phyloP scores from a whole-genome alignment of 2,113 vertebrate genomes.

The Urocynchramus pylzowi region DNA sequence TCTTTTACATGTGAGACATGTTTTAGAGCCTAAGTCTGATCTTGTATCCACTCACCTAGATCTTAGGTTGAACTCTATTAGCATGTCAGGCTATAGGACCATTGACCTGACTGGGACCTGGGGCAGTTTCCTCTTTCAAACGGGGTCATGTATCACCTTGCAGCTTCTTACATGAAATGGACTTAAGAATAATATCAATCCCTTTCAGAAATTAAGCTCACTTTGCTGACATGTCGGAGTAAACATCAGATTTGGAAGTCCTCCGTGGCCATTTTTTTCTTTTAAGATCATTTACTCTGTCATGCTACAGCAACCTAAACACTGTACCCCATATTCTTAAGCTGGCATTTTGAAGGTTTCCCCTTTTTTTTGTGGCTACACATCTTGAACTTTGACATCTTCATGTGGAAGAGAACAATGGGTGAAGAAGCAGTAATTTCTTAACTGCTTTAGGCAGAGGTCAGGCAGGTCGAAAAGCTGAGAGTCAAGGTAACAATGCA shows the following conservation, averaged over 20 bases:
- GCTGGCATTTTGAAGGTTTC: not conserved
- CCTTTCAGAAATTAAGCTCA: not conserved
- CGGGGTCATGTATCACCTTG: not conserved
- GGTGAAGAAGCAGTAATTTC: conserved; percentile 32
- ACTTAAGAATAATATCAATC: not conserved
- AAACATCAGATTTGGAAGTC: not conserved
- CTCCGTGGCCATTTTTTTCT: not conserved
- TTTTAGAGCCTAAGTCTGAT: not conserved
- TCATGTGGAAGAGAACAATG: not conserved
- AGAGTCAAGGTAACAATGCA: conserved; percentile 72
- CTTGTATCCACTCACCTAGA: not conserved
- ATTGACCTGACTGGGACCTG: accelerated
- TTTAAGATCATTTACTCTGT: not conserved
- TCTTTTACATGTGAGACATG: not conserved
- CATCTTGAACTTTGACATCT: conserved; percentile 47
- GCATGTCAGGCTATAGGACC: not conserved
- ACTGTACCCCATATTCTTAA: not conserved
- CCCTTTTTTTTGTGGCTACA: not conserved
- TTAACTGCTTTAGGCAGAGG: conserved; percentile 51
- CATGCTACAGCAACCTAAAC: not conserved
- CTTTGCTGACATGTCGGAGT: not conserved
- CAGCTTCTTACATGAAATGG: not conserved
- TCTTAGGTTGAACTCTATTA: not conserved
- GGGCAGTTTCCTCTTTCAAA: not conserved
- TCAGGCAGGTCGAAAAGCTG: conserved; percentile 47